Evolutionary conservation across 2,113 vertebrate genomes (phyloP).

Genomic region (Sturnira hondurensis): DNA sequence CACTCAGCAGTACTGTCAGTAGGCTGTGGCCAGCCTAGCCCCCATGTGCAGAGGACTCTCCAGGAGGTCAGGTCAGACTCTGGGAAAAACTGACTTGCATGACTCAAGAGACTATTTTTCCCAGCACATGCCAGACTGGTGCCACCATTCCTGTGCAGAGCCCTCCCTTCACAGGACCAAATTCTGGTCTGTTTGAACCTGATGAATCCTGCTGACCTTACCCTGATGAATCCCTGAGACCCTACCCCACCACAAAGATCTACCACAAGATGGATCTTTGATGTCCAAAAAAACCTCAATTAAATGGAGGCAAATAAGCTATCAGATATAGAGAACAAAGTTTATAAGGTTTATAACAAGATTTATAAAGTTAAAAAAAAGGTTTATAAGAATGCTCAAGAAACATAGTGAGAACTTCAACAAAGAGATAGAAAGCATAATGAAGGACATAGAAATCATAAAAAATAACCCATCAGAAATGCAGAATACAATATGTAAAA

Average conservation of each 20-base stretch:
- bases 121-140: background rate
- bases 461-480: too few relatives aligned
- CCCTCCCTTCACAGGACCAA: background rate
- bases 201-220: background rate
- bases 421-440: too few relatives aligned
- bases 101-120: background rate
- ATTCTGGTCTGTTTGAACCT: background rate
- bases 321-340: background rate
- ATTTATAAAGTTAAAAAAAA: background rate
- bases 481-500: too few relatives aligned
- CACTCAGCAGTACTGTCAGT: background rate
- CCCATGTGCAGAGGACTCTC: background rate
- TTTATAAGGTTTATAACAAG: too few relatives aligned
- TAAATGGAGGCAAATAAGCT: background rate
- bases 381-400: background rate
- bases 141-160: background rate
- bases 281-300: background rate
- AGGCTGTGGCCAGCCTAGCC: background rate
- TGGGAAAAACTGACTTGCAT: background rate
- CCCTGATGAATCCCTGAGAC: background rate
- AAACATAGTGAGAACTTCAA: background rate
- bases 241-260: background rate
- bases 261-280: background rate
- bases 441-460: too few relatives aligned
- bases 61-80: background rate